A percentile compares a stretch with the other conserved stretches of the same genome.
phyloP scores from a whole-genome alignment of 2,888 invertebrate species.

The Drosophila helvetica region DNA sequence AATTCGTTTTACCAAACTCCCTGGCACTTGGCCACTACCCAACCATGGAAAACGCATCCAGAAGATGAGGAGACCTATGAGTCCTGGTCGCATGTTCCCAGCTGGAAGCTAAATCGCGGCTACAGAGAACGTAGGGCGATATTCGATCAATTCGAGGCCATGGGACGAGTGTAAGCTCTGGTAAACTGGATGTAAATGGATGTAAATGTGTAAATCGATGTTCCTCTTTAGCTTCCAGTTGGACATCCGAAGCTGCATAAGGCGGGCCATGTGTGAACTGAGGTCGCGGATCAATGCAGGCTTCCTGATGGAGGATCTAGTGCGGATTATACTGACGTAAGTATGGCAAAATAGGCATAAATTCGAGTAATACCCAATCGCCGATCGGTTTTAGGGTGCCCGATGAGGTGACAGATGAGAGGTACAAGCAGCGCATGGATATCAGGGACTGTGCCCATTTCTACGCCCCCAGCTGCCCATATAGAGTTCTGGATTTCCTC shows the following conservation, averaged over 20 bases:
- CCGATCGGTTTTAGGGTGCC: slow-evolving; percentile 44
- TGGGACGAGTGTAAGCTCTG: slow-evolving; percentile 62
- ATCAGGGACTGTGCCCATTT: slow-evolving; percentile 40
- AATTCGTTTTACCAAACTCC: slow-evolving; percentile 51
- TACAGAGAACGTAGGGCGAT: slow-evolving; percentile 72
- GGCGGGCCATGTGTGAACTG: slow-evolving; percentile 88
- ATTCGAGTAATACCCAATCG: neutral
- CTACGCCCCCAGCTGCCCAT: slow-evolving; percentile 64
- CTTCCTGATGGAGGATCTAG: slow-evolving; percentile 86
- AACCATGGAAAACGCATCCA: neutral
- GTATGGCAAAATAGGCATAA: slow-evolving; percentile 20
- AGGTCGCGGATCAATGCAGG: slow-evolving; percentile 85
- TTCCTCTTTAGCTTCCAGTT: slow-evolving; percentile 54
- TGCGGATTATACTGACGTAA: slow-evolving; percentile 87
- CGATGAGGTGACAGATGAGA: slow-evolving; percentile 51
- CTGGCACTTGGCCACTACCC: slow-evolving; percentile 32
- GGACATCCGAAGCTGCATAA: slow-evolving; percentile 84
- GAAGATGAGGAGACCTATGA: slow-evolving; percentile 34
- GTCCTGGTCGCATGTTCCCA: slow-evolving; percentile 43
- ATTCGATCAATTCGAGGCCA: slow-evolving; percentile 64
- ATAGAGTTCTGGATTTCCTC: slow-evolving; percentile 55
- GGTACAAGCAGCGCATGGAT: slow-evolving; percentile 44
- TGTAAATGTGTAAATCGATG: too few relatives aligned
- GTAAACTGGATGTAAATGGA: too few relatives aligned
- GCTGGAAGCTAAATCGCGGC: slow-evolving; percentile 59